Base-by-base conservation (phyloP, 2,113 vertebrate species). In the Silurus meridionalis region DNA sequence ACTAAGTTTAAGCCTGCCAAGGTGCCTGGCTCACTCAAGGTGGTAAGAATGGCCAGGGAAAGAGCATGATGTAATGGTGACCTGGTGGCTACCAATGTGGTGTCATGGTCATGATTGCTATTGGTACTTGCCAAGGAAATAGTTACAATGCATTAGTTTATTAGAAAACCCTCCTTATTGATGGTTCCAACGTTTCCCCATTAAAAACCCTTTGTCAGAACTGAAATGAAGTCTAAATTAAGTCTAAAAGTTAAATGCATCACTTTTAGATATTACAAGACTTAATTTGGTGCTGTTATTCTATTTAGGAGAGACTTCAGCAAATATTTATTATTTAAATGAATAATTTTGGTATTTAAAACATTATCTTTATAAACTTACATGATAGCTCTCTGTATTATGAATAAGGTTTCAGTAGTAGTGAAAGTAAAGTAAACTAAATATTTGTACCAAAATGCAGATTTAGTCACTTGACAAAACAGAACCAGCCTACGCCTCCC, bases 391-490 rank as follows among this genome's bases (percentile, higher is more conserved):
- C n/a, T 61, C 17, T 67, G 63, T 60, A 52, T 84, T 66, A 74
- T 55, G 10, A 83, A 61, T 10, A 66, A 82, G 67, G 82, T 78
- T 82, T 81, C 58, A 80, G 75, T 71, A 81, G 58, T 80, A 81
- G 53, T 84, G 53, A 83, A 80, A 25, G 50, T 80, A 77, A 37
- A 78, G 63, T 88, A 82, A 83, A 72, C 85, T 80, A 77, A 84
- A 66, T 79, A 55, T 67, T 61, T 85, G 77, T 84, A 79, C 72
- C 55, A 48, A 58, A 87, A 61, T 37, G 25, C 80, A 77, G 25
- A 77, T 75, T 89, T 82, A 78, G 52, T 87, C 83, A 88, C 87
- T 75, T 87, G 74, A 72, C 57, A 74, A 87, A 53, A 60, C 9
- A 52, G 66, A 75, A 61, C 23, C 80, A 63, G 83, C 67, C 46